phyloP scores from a whole-genome alignment of 1,140 invertebrate genomes.

The Anastrepha ludens region DNA sequence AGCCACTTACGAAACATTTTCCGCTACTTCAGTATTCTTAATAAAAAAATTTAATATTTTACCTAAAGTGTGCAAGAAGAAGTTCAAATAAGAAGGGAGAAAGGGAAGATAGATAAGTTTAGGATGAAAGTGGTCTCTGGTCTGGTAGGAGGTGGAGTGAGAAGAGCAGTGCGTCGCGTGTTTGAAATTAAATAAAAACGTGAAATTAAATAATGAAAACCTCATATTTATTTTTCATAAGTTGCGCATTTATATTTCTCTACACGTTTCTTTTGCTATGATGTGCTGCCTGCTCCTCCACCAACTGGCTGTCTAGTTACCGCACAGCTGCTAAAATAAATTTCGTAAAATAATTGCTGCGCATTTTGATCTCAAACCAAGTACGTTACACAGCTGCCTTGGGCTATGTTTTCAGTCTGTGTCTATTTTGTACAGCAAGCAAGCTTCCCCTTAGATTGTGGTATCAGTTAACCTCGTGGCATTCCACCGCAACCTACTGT shows the following conservation, averaged over 20 bases:
- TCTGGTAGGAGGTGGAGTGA: not conserved
- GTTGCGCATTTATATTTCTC: not conserved
- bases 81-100: not conserved
- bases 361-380: too few species aligned
- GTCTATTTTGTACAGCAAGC: too few species aligned
- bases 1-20: slow-evolving; percentile 39
- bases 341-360: too few species aligned
- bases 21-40: slow-evolving; percentile 29
- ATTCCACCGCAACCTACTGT: too few species aligned
- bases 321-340: too few species aligned
- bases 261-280: not conserved
- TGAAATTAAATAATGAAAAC: not conserved
- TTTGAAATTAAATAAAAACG: slow-evolving; percentile 13
- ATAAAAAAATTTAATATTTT: slow-evolving; percentile 51
- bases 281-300: too few species aligned
- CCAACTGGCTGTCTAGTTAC: too few species aligned
- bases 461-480: too few species aligned
- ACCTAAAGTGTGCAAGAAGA: not conserved
- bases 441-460: too few species aligned
- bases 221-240: not conserved
- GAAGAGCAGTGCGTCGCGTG: not conserved
- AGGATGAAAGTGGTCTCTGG: too few species aligned
- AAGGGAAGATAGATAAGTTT: not conserved
- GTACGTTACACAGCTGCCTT: too few species aligned
- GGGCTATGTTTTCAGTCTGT: too few species aligned